A percentile compares a stretch with the other conserved stretches of the same genome.
Evolutionary conservation across 2,113 vertebrate genomes (phyloP).

Genomic region (Heterotilapia buettikoferi): DNA sequence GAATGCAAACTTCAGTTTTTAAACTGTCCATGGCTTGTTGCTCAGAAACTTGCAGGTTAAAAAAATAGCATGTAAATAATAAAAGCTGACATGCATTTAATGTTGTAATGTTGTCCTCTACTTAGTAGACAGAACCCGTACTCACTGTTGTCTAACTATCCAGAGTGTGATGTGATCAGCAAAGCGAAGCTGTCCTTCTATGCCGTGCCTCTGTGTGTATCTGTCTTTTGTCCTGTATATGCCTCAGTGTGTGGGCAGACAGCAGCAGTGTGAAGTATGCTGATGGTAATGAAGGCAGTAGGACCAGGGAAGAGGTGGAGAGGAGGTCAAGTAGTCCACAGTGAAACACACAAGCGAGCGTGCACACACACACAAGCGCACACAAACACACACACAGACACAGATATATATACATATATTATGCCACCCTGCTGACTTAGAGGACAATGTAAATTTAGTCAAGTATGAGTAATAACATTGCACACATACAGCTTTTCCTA

Average conservation of each 20-base stretch:
- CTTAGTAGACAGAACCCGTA: neutral
- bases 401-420: neutral
- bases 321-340: slow-evolving; percentile 56
- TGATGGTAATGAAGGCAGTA: slow-evolving; percentile 49
- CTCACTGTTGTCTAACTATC: slow-evolving; percentile 1
- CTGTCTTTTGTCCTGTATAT: neutral
- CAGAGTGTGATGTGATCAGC: slow-evolving; percentile 7
- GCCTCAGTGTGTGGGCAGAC: slow-evolving; percentile 45
- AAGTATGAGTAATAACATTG: slow-evolving; percentile 46
- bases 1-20: neutral
- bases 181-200: neutral
- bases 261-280: slow-evolving; percentile 37
- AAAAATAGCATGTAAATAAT: neutral
- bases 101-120: neutral
- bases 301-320: slow-evolving; percentile 38
- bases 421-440: slow-evolving; percentile 37
- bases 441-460: slow-evolving; percentile 48
- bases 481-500: neutral
- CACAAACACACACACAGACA: neutral
- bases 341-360: neutral
- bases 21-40: neutral
- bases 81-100: neutral
- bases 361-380: neutral
- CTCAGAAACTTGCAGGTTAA: neutral
- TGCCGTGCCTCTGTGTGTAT: neutral